phyloP scores from a whole-genome alignment of 2,113 vertebrate genomes.

The Hystrix brachyura region DNA sequence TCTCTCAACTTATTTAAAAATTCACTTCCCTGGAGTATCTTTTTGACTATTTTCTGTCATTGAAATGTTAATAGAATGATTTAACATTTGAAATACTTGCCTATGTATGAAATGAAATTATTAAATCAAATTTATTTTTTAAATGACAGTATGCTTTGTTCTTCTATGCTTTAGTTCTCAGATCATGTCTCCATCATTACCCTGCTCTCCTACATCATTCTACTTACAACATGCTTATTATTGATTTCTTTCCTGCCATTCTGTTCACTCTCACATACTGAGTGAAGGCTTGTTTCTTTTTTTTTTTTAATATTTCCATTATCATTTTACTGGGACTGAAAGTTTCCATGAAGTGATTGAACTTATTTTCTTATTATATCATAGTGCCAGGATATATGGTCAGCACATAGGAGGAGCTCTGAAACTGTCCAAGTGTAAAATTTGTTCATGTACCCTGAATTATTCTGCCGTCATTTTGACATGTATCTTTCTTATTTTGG shows the following conservation, averaged over 20 bases:
- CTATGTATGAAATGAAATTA: slow-evolving; percentile 9
- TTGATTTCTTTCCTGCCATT: background rate
- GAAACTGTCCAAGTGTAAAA: background rate
- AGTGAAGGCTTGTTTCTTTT: background rate
- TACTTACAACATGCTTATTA: background rate
- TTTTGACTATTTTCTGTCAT: background rate
- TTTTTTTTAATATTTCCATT: background rate
- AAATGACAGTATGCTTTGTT: background rate
- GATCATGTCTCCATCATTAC: background rate
- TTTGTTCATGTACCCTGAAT: background rate
- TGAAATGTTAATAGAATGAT: background rate
- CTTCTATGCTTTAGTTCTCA: background rate
- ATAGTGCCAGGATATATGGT: background rate
- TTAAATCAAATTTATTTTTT: slow-evolving; percentile 24
- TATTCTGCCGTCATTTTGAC: background rate
- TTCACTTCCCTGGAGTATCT: background rate
- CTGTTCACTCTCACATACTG: background rate
- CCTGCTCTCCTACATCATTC: background rate
- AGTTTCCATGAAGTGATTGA: background rate
- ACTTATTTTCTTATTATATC: background rate
- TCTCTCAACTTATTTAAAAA: background rate
- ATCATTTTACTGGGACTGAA: background rate
- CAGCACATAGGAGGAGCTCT: background rate
- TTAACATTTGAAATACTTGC: slow-evolving; percentile 24
- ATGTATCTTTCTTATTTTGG: background rate